Base-by-base conservation (phyloP, 2,888 invertebrate genomes). In the Tetragonula carbonaria region DNA sequence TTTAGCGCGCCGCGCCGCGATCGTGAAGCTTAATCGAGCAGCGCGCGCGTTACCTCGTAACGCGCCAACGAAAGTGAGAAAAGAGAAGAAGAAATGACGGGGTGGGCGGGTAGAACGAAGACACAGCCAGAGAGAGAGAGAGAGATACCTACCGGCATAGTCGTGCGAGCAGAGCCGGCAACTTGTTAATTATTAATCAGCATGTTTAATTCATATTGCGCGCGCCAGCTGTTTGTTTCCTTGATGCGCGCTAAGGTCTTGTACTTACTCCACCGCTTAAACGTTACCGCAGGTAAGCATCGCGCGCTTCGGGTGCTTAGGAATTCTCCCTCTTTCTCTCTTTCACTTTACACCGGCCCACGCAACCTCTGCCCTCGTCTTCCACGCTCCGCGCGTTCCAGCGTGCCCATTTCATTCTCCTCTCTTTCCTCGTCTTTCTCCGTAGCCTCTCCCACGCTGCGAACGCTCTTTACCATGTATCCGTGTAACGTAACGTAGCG, bases 171-270 rank as follows among this genome's bases (percentile, higher is more conserved):
- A 91, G 91, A 91, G 91, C 90, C 91, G 92, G 91, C 91, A 91
- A 92, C 94, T 94, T 93, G 94, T 94, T 94, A 94, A 94, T 94
- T 94, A 94, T 94, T 94, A 94, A 94, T 93, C 93, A 94, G 92
- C 93, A 94, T 94, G 94, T 94, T 94, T 94, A 94, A 94, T 94
- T 94, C 94, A 94, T 94, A 93, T 91, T 92, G 93, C 93, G 92
- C 93, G 91, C 93, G 92, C 91, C 92, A 91, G 92, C 92, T 94
- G 93, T 94, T 94, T 94, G 94, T 94, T 94, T 94, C 93, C 93
- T 93, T 94, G 93, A 94, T 94, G 93, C 91, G 93, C 90, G 89
- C 91, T 91, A 91, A 92, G 92, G 92, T 92, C 91, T 92, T 90
- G 90, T 91, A 91, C 93, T 92, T 90, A 91, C 88, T 88, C 86